Base-by-base conservation (phyloP, 1,140 invertebrate genomes). In the Cepaea nemoralis region DNA sequence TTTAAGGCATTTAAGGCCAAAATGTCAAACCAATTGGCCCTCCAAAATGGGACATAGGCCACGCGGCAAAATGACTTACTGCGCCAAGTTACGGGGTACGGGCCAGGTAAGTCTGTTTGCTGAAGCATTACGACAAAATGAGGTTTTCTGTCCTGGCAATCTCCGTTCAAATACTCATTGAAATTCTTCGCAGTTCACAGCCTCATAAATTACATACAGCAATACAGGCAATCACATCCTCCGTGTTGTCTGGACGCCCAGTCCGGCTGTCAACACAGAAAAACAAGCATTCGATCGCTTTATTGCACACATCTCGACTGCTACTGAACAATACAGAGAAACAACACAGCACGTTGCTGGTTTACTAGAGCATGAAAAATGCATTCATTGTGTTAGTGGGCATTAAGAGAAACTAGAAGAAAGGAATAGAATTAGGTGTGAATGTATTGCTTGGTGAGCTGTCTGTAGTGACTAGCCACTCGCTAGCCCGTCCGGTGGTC, bases 161-260 rank as follows among this genome's bases (percentile, higher is more conserved):
- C 59, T 63, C n/a, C 59, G 33, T 27, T 63, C 59, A 63, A 63
- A 63, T 27, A 63, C 6, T 63, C 59, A 63, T 63, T 63, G 59
- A 63, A n/a, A 63, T 63, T 63, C 59, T 19, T 63, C 27, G 5
- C 6, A 63, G 59, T 63, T 63, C 59, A 27, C 1, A 63, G 27
- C n/a, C 59, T 63, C 59, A 63, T 63, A 63, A 63, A 63, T 63
- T 63, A 63, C 59, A 63, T 63, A 63, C 59, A 63, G 59, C 27
- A 63, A 63, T 63, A 63, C 12, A 63, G 27, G 59, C 27, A 63
- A 63, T 63, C 59, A 31, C 33, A 27, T 63, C 33, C 10, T 16
- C 16, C 22, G 5, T 19, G 2, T 1, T 22, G n/a, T 55, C 2
- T 22, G 22, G 5, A 55, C 2, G 16, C 59, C 5, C 59, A 63